Percentiles rank a stretch among this genome's conserved stretches.
These are phyloP conservation scores for Sphaerophoria taeniata DNA, from an alignment of 2,888 invertebrate genomes.

Conservation along the genomic window DNA sequence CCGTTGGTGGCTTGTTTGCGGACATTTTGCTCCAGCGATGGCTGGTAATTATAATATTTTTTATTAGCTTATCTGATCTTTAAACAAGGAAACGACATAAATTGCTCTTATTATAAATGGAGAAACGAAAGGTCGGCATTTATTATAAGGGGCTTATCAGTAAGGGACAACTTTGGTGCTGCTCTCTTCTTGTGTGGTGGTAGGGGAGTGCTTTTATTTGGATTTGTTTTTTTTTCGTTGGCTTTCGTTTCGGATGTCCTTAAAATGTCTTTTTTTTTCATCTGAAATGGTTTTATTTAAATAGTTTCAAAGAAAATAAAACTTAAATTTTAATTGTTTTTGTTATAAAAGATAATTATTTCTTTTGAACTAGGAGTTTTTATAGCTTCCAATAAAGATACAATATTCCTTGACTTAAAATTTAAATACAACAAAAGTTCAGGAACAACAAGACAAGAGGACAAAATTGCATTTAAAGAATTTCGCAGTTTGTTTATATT, in stretches of 20 bases:
- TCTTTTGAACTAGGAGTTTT: no score
- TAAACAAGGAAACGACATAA: conserved; percentile 81
- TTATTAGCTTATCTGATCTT: conserved; percentile 82
- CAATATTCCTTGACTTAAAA: no score
- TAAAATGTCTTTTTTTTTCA: no score
- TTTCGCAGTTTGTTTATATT: background rate
- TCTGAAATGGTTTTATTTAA: no score
- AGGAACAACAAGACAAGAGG: no score
- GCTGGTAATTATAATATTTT: conserved; percentile 82
- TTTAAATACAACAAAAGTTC: no score
- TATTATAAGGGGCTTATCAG: conserved; percentile 83
- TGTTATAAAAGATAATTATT: no score
- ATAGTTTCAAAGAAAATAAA: no score
- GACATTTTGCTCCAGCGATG: conserved; percentile 63
- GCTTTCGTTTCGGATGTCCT: background rate
- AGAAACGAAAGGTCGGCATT: conserved; percentile 83
- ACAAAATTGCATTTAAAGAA: background rate
- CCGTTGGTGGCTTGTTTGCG: conserved; percentile 43
- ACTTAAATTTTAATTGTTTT: no score
- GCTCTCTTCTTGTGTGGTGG: conserved; percentile 5
- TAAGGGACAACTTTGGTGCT: conserved; percentile 79
- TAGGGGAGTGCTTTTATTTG: conserved; percentile 36
- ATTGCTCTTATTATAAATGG: conserved; percentile 82
- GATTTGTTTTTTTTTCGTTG: conserved; percentile 32
- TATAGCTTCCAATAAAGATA: no score